Percentiles rank a stretch among this genome's conserved stretches.
phyloP scores from a whole-genome alignment of 1,140 invertebrate species.

The Metopolophium dirhodum region DNA sequence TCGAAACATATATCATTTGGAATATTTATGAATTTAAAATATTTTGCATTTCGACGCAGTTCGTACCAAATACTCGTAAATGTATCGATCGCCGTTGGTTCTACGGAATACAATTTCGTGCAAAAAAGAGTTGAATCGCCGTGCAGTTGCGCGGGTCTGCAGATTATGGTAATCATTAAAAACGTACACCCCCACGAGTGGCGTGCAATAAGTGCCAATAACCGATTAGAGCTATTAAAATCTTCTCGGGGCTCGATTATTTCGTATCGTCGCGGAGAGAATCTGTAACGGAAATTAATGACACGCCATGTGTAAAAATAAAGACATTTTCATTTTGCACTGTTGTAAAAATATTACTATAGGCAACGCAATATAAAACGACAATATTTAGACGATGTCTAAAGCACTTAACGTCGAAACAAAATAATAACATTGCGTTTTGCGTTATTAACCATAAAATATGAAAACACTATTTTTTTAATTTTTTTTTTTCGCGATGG shows the following conservation, averaged over 20 bases:
- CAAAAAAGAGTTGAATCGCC: neutral
- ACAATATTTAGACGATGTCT: neutral
- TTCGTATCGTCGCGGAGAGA: neutral
- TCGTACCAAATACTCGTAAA: neutral
- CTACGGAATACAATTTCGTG: neutral
- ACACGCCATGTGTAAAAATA: neutral
- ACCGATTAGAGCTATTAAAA: neutral
- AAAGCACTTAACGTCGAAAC: slow-evolving; percentile 24
- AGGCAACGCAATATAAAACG: neutral
- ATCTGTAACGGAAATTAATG: neutral
- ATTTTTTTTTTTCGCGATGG: neutral
- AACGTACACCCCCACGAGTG: neutral
- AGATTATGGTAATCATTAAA: neutral
- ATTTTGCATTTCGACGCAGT: neutral
- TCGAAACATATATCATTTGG: neutral
- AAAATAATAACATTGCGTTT: slow-evolving; percentile 35
- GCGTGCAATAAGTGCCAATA: neutral
- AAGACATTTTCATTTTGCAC: neutral
- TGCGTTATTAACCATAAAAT: slow-evolving; percentile 40
- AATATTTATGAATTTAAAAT: neutral
- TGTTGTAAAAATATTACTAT: neutral
- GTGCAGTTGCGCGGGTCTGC: too few relatives aligned
- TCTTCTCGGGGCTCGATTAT: neutral
- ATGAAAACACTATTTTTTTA: neutral
- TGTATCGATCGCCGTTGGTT: neutral